Conservation (phyloP, 2,888 invertebrate species). For the Plagodis pulveraria region DNA sequence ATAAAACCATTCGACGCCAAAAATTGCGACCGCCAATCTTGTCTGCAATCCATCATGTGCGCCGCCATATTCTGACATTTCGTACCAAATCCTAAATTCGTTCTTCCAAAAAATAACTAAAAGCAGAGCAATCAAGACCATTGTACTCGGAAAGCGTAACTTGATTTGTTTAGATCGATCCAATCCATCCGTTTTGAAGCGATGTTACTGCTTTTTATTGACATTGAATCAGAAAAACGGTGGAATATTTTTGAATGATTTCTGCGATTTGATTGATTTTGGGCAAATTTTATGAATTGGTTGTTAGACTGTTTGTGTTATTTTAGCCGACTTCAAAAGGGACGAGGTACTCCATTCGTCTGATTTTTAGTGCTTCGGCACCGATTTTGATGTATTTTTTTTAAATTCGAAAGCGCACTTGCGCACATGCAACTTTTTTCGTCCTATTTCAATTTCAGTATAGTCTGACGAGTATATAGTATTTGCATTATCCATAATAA, state of each 20-base stretch:
- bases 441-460: no score
- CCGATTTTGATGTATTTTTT: no score
- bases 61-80: slow-evolving; percentile 62
- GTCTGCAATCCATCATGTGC: slow-evolving; percentile 59
- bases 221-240: slow-evolving; percentile 58
- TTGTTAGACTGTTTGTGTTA: slow-evolving; percentile 11
- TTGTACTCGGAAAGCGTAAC: slow-evolving; percentile 60
- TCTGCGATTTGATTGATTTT: slow-evolving; percentile 34
- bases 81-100: slow-evolving; percentile 60
- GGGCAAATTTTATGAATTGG: slow-evolving; percentile 12
- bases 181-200: slow-evolving; percentile 65
- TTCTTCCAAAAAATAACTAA: slow-evolving; percentile 56
- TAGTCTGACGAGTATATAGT: no score
- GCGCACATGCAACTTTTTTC: no score
- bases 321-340: no score
- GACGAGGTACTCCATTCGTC: no score
- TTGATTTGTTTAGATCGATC: slow-evolving; percentile 74
- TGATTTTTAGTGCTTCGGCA: no score
- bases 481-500: no score
- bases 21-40: slow-evolving; percentile 28
- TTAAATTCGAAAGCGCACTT: no score
- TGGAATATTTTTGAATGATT: slow-evolving; percentile 34
- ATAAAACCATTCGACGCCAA: no score
- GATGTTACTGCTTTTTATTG: slow-evolving; percentile 41
- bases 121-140: slow-evolving; percentile 65